These are phyloP conservation scores for Ophraella communa DNA, from an alignment of 2,888 invertebrate genomes.

Conservation along the genomic window DNA sequence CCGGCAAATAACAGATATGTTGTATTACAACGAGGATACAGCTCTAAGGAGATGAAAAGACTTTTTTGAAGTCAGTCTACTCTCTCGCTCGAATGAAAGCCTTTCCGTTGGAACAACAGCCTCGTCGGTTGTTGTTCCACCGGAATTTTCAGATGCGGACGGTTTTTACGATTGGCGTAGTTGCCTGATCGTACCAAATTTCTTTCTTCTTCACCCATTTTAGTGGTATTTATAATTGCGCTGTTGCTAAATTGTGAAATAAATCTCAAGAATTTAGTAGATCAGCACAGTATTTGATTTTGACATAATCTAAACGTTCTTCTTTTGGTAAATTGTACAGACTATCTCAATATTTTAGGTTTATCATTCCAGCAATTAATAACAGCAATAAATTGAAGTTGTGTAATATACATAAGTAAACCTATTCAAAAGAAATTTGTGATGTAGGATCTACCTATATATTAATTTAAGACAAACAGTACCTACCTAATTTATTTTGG, in stretches of 20 bases:
- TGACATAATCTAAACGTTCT: too few relatives aligned
- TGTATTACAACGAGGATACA: conserved; percentile 57
- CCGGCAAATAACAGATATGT: conserved; percentile 58
- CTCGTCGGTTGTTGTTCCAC: conserved; percentile 55
- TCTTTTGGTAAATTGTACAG: too few relatives aligned
- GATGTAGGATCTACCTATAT: too few relatives aligned
- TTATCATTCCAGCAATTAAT: too few relatives aligned
- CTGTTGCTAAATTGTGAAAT: not conserved
- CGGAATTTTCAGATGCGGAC: conserved; percentile 43
- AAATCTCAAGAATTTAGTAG: not conserved
- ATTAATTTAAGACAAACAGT: too few relatives aligned
- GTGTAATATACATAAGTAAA: too few relatives aligned
- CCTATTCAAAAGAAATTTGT: too few relatives aligned
- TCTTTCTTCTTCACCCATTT: conserved; percentile 32
- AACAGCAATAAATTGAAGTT: too few relatives aligned
- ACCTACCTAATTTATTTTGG: too few relatives aligned
- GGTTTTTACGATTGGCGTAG: conserved; percentile 9
- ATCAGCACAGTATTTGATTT: too few relatives aligned
- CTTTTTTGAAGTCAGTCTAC: conserved; percentile 56
- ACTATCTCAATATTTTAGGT: too few relatives aligned
- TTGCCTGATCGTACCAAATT: conserved; percentile 38
- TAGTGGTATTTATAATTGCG: not conserved
- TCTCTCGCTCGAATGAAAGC: conserved; percentile 50
- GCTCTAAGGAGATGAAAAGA: conserved; percentile 54
- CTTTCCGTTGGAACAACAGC: conserved; percentile 54